phyloP scores from a whole-genome alignment of 2,888 invertebrate genomes.

The Folsomia candida region DNA sequence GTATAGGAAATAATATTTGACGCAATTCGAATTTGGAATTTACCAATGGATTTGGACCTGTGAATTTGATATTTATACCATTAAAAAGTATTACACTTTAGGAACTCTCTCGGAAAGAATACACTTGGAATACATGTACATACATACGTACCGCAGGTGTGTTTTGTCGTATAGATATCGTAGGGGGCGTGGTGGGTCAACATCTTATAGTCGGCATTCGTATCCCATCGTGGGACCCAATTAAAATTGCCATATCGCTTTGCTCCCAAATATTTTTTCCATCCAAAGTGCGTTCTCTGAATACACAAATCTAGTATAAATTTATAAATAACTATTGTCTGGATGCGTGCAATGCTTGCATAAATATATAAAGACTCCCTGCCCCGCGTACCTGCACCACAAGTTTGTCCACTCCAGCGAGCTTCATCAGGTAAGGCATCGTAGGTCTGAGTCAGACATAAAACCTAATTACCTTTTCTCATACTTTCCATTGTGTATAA shows the following conservation, averaged over 20 bases:
- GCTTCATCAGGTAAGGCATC: not conserved
- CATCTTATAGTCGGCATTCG: conserved; percentile 58
- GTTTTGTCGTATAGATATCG: conserved; percentile 59
- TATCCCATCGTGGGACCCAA: conserved; percentile 84
- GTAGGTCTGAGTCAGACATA: too few relatives aligned
- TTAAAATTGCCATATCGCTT: conserved; percentile 80
- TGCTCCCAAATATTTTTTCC: conserved; percentile 90
- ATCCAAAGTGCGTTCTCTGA: conserved; percentile 89
- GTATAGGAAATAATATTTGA: conserved; percentile 59
- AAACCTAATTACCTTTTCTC: too few relatives aligned
- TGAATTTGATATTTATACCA: too few relatives aligned
- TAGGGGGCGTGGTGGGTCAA: conserved; percentile 93
- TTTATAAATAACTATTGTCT: too few relatives aligned
- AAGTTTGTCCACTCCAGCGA: not conserved
- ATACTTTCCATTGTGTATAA: too few relatives aligned
- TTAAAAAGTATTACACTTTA: too few relatives aligned
- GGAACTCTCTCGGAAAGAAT: too few relatives aligned
- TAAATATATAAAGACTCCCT: too few relatives aligned
- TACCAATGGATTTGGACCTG: not conserved
- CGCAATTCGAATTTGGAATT: not conserved
- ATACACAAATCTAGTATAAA: too few relatives aligned
- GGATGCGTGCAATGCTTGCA: too few relatives aligned
- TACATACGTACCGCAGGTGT: conserved; percentile 83
- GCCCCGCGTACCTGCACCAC: not conserved
- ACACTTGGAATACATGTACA: too few relatives aligned